Evolutionary conservation across 64 coral and sea anemone genomes (phyloP).

Genomic region (Actinia tenebrosa): DNA sequence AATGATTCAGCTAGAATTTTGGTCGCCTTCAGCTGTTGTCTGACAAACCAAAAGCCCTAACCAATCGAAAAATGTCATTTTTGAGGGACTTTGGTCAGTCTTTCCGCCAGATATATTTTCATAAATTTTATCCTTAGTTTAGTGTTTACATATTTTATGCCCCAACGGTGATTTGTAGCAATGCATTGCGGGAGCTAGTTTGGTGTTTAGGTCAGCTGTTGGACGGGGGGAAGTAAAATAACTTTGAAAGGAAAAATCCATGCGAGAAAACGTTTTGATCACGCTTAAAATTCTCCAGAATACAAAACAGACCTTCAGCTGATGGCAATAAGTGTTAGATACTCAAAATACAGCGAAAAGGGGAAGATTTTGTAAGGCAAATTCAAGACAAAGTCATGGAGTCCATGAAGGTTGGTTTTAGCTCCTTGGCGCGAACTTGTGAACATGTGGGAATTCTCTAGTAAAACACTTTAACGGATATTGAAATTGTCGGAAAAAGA

Average conservation of each 20-base stretch:
- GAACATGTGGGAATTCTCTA: neutral
- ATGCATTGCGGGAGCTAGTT: slow-evolving; percentile 13
- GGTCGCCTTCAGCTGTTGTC: neutral
- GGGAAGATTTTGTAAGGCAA: neutral
- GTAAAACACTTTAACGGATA: neutral
- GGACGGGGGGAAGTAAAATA: slow-evolving; percentile 1
- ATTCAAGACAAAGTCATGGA: neutral
- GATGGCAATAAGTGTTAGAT: neutral
- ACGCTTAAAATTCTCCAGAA: neutral
- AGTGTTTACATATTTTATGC: slow-evolving; percentile 32
- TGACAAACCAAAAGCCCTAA: slow-evolving; percentile 2
- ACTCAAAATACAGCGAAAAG: neutral
- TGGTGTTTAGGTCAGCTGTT: neutral
- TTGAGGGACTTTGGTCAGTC: neutral
- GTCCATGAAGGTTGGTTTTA: neutral
- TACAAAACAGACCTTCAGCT: neutral
- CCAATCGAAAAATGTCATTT: slow-evolving; percentile 15
- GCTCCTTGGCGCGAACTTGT: neutral
- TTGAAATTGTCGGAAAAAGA: neutral
- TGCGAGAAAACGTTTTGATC: neutral
- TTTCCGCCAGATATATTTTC: slow-evolving; percentile 15
- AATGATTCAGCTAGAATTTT: neutral
- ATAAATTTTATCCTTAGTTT: neutral
- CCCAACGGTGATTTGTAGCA: neutral
- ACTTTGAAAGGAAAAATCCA: neutral